Evolutionary conservation across 2,113 vertebrate genomes (phyloP).

Genomic region (Stomatorhinus ivindoensis): DNA sequence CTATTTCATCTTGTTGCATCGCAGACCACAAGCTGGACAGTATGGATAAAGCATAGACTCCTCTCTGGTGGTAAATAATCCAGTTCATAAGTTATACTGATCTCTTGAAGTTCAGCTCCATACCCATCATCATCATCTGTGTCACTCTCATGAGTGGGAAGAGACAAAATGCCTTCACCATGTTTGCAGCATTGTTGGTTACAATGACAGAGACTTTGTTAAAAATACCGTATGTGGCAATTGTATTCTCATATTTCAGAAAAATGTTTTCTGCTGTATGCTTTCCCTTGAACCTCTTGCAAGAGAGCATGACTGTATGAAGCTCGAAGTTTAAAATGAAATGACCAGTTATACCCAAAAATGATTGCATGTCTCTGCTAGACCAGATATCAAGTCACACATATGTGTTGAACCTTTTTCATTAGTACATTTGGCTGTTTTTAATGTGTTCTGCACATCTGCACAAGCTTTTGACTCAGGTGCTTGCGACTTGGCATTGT

Average conservation of each 20-base stretch:
- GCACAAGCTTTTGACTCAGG: too few relatives aligned
- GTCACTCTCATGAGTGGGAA: constrained; percentile 5
- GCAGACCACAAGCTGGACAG: not conserved
- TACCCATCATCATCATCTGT: not conserved
- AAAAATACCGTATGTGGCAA: not conserved
- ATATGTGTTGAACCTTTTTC: not conserved
- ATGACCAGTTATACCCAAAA: not conserved
- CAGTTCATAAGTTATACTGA: too few relatives aligned
- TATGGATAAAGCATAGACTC: not conserved
- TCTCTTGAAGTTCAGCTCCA: too few relatives aligned
- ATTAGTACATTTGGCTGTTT: too few relatives aligned
- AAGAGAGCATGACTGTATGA: not conserved
- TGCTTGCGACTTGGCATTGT: too few relatives aligned
- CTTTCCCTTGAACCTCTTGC: not conserved
- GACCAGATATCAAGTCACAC: not conserved
- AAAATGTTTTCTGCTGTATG: constrained; percentile 3
- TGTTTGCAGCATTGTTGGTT: constrained; percentile 2
- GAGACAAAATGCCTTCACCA: constrained; percentile 4
- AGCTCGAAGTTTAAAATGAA: not conserved
- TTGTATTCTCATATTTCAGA: not conserved
- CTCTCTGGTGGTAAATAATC: too few relatives aligned
- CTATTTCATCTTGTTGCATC: not conserved
- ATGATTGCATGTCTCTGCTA: not conserved
- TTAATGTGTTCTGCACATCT: too few relatives aligned
- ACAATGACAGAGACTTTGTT: not conserved